Percentiles rank a stretch among this genome's conserved stretches.
Conservation (phyloP, 2,797 vertebrate genomes). For the Cichlasoma orientale region DNA sequence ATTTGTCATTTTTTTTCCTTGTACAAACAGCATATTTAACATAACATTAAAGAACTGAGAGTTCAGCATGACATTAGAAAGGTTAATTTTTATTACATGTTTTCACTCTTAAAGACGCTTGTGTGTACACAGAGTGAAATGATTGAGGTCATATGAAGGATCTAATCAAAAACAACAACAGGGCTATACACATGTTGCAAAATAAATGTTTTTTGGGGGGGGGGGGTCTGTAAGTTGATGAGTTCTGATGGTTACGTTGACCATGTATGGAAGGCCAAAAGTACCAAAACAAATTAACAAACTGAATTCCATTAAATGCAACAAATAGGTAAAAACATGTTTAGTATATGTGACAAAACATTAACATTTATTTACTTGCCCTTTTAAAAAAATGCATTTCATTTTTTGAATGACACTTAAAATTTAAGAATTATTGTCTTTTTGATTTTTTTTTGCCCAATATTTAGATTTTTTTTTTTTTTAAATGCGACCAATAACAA, state of each 20-base stretch:
- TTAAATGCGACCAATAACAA: too few relatives aligned
- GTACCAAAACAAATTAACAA: neutral
- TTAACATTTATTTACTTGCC: too few relatives aligned
- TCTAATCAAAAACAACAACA: slow-evolving; percentile 9
- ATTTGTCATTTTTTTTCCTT: neutral
- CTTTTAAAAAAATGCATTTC: fast-evolving
- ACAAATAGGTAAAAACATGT: neutral
- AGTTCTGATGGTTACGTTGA: too few relatives aligned
- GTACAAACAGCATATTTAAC: neutral
- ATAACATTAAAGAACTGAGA: neutral
- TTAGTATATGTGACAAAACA: neutral
- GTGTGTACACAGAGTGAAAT: slow-evolving; percentile 57
- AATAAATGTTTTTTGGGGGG: neutral
- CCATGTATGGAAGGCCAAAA: neutral
- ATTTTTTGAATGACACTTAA: neutral
- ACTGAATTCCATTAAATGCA: neutral
- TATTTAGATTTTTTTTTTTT: neutral
- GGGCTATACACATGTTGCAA: slow-evolving; percentile 5
- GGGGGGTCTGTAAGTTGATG: too few relatives aligned
- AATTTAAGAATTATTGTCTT: neutral
- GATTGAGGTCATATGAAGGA: slow-evolving; percentile 21
- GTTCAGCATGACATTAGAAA: neutral
- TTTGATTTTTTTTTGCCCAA: neutral
- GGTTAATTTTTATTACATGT: neutral
- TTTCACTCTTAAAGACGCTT: neutral